Evolutionary conservation across 2,113 vertebrate species (phyloP).

Genomic region (Phrynosoma platyrhinos): DNA sequence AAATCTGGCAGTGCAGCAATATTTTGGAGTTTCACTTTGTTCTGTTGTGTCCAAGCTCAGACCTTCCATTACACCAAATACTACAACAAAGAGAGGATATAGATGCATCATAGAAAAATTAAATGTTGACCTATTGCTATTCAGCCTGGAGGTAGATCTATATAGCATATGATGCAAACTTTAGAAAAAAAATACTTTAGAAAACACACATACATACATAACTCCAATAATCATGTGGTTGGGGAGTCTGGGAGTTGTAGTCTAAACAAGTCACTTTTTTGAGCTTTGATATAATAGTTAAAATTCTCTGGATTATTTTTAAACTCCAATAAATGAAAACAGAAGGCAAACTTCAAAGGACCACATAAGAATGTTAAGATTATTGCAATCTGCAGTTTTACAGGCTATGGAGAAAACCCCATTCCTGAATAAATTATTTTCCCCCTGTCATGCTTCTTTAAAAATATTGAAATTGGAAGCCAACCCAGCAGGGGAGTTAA

Average conservation of each 20-base stretch:
- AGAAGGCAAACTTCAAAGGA: not conserved
- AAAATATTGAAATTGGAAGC: conserved; percentile 38
- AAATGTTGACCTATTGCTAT: not conserved
- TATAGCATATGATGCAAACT: not conserved
- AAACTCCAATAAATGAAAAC: not conserved
- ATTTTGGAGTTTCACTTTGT: not conserved
- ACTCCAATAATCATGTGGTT: too few relatives aligned
- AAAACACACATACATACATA: not conserved
- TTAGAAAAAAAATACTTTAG: not conserved
- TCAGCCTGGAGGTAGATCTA: not conserved
- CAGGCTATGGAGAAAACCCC: conserved; percentile 14
- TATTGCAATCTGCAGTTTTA: not conserved
- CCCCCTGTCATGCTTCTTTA: conserved; percentile 43
- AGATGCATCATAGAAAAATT: not conserved
- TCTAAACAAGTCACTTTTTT: too few relatives aligned
- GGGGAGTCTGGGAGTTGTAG: too few relatives aligned
- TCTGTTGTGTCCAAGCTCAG: not conserved
- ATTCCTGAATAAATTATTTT: conserved; percentile 19
- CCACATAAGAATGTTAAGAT: not conserved
- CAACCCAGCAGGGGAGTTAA: conserved; percentile 45
- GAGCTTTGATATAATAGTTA: not conserved
- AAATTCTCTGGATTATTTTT: not conserved
- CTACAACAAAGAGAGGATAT: not conserved
- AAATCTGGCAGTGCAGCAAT: not conserved
- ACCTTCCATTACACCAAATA: not conserved